phyloP scores from a whole-genome alignment of 2,797 vertebrate genomes.

The Nyctibius grandis region DNA sequence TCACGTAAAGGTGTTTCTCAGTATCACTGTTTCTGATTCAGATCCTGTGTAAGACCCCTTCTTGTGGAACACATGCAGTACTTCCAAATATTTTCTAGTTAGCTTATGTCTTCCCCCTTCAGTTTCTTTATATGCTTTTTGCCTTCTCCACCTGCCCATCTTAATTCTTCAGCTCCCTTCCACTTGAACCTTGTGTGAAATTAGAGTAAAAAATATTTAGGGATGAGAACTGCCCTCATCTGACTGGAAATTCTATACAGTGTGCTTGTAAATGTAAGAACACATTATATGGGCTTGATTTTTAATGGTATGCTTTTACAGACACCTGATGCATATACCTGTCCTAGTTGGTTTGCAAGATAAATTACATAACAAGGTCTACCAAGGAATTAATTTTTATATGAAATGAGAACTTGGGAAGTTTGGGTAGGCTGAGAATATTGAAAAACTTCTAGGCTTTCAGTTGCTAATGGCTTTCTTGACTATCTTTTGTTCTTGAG shows the following conservation, averaged over 20 bases:
- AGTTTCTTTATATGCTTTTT: background rate
- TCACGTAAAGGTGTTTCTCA: background rate
- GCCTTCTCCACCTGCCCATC: background rate
- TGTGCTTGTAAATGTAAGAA: background rate
- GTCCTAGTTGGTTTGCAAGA: background rate
- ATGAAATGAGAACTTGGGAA: background rate
- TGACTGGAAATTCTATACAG: background rate
- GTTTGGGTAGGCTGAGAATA: background rate
- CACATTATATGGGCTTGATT: background rate
- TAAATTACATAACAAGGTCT: background rate
- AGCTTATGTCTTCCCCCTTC: background rate
- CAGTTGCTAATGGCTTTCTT: background rate
- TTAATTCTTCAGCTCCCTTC: background rate
- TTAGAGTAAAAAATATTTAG: background rate
- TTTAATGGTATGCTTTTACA: background rate
- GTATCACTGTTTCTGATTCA: background rate
- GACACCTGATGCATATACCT: background rate
- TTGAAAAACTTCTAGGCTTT: background rate
- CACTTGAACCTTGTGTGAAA: background rate
- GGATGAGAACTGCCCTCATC: background rate
- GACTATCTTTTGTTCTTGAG: background rate
- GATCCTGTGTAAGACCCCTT: background rate
- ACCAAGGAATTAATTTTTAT: background rate
- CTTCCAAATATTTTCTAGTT: background rate
- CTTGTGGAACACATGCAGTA: background rate